phyloP scores from a whole-genome alignment of 2,797 vertebrate species.

The Caiman crocodilus region DNA sequence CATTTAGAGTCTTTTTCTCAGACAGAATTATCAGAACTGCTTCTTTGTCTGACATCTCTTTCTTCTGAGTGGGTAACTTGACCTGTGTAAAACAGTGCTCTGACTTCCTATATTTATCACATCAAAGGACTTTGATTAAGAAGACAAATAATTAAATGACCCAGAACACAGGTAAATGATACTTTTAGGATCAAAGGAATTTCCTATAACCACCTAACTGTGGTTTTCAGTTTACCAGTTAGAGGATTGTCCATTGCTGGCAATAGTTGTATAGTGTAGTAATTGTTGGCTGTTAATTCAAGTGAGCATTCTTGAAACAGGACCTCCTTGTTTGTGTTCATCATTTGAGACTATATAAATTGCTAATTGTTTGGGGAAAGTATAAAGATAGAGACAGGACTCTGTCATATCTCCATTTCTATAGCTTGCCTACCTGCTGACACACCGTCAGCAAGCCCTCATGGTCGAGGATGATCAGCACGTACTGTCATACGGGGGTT shows the following conservation, averaged over 20 bases:
- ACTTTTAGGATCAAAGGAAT: conserved; percentile 63
- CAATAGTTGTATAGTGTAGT: background rate
- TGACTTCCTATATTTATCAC: conserved; percentile 56
- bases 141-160: conserved; percentile 70
- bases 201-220: conserved; percentile 24
- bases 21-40: background rate
- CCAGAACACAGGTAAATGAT: conserved; percentile 60
- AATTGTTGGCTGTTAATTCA: conserved; percentile 58
- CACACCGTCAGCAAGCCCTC: no score
- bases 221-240: background rate
- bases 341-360: background rate
- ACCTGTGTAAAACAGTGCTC: background rate
- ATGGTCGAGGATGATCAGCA: no score
- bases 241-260: conserved; percentile 25
- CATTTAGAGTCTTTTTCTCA: background rate
- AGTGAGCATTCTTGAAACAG: conserved; percentile 52
- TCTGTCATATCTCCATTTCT: conserved; percentile 18
- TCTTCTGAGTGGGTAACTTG: conserved; percentile 42
- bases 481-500: background rate
- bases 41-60: background rate
- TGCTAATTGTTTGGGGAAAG: conserved; percentile 25
- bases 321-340: conserved; percentile 65
- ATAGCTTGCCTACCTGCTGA: background rate
- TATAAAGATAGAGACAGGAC: background rate
- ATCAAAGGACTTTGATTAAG: conserved; percentile 62